Percentiles rank a stretch among this genome's conserved stretches.
Conservation (phyloP, 2,797 vertebrate species). For the Onychomys arenicola region DNA sequence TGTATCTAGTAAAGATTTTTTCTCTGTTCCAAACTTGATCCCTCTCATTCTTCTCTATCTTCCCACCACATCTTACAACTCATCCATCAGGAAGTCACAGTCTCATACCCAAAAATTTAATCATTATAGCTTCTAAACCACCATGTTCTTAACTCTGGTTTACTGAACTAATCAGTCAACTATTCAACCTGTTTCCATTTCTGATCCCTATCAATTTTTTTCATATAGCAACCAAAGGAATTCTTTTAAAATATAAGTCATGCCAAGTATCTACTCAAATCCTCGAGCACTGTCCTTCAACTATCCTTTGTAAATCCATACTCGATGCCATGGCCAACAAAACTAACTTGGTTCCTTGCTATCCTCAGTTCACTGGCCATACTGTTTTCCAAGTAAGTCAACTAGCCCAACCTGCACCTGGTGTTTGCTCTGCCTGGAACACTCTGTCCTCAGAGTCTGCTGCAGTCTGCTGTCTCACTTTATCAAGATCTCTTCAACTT, state of each 20-base stretch:
- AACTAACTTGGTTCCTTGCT: not conserved
- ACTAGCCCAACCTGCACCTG: not conserved
- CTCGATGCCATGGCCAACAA: not conserved
- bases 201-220: not conserved
- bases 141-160: no score
- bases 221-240: not conserved
- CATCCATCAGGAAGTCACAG: not conserved
- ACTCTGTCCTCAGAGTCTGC: not conserved
- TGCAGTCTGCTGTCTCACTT: not conserved
- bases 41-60: not conserved
- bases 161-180: not conserved
- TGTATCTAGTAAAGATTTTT: not conserved
- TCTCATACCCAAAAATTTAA: slow-evolving; percentile 5
- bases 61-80: not conserved
- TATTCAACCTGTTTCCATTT: not conserved
- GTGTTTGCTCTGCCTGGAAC: not conserved
- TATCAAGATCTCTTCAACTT: not conserved
- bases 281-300: not conserved
- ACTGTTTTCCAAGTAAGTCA: not conserved
- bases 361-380: not conserved
- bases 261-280: not conserved
- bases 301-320: not conserved
- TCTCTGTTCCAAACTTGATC: not conserved
- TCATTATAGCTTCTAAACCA: not conserved
- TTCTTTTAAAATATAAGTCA: slow-evolving; percentile 39